Base-by-base conservation (phyloP, 2,888 invertebrate species). In the Sthenelais limicola region DNA sequence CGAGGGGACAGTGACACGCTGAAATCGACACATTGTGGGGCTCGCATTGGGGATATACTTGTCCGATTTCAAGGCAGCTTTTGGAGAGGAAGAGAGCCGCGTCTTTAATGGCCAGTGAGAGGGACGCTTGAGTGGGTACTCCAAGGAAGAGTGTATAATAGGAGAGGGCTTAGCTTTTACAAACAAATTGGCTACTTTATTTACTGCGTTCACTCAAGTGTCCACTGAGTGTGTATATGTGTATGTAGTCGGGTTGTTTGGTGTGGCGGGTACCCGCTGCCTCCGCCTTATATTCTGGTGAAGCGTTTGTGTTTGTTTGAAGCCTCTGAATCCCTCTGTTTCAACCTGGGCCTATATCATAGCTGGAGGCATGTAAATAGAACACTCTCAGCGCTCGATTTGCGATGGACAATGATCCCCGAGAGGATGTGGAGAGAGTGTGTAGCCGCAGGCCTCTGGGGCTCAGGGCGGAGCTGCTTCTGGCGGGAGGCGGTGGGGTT, bases 101-200 rank as follows among this genome's bases (percentile, higher is more conserved):
- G 21, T 51, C 52, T 24, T 56, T 56, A 56, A 56, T 28, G 33
- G n/a, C n/a, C n/a, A n/a, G n/a, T n/a, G n/a, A n/a, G n/a, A n/a
- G n/a, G n/a, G n/a, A n/a, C n/a, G n/a, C n/a, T n/a, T n/a, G n/a
- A n/a, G n/a, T n/a, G 56, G 56, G 32, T 21, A 18, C 30, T 56
- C 32, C 30, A 30, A n/a, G 32, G 18, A n/a, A n/a, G 9, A 5
- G 5, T 5, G 5, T n/a, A 49, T 33, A 56, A 56, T 56, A 32
- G 3, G 56, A 28, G 26, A 15, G n/a, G 30, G 56, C 15, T 4
- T 32, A 28, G 56, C 56, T 3, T 24, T 28, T 18, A 7, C 56
- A 56, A 56, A 56, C 56, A 56, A 56, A 56, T 56, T 56, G 56
- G 56, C 56, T 56, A 28, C 56, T 56, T 56, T 33, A 56, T 56